Evolutionary conservation across 2,113 vertebrate genomes (phyloP).

Genomic region (Serilophus lunatus): DNA sequence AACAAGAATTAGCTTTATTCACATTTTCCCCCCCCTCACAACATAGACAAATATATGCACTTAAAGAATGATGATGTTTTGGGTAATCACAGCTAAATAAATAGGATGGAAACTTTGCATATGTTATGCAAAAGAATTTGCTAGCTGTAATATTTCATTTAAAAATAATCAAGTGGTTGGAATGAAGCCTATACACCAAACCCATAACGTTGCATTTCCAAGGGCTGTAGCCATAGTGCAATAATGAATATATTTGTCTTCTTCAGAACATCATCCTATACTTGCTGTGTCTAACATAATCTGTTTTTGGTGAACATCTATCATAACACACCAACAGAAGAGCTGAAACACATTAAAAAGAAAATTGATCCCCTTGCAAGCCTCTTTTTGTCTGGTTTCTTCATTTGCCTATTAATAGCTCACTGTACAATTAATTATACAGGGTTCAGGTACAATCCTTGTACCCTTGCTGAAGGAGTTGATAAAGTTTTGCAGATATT

Average conservation of each 20-base stretch:
- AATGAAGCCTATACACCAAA: background rate
- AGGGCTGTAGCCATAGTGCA: background rate
- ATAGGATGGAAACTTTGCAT: background rate
- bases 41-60: background rate
- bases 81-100: background rate
- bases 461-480: fast-evolving
- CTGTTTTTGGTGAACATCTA: background rate
- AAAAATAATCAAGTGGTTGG: background rate
- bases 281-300: background rate
- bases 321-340: background rate
- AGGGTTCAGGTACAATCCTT: background rate
- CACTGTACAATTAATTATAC: background rate
- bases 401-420: background rate
- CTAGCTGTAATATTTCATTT: background rate
- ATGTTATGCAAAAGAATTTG: background rate
- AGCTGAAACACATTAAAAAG: background rate
- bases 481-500: background rate
- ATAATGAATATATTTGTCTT: background rate
- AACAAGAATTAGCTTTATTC: background rate
- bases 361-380: background rate
- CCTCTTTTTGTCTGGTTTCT: background rate
- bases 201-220: background rate
- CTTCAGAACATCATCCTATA: background rate
- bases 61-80: background rate
- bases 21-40: background rate